Evolutionary conservation across 2,113 vertebrate species (phyloP), one percentile per base, ranked within the genome.

Genomic region (Chlamydotis undulata): DNA sequence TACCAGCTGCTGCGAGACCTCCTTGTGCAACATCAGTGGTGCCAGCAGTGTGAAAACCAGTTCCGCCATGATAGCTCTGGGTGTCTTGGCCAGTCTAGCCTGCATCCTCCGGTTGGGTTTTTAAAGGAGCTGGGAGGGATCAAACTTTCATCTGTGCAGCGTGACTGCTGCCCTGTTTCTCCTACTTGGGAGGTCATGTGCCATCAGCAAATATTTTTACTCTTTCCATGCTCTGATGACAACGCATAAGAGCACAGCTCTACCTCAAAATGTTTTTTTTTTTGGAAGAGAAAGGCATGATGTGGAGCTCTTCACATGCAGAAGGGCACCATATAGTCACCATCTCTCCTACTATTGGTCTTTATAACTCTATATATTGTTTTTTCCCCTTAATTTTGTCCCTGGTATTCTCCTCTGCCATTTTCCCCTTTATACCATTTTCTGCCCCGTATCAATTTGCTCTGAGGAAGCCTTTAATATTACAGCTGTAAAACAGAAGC

Each of bases 1-100:
- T 5, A 93, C 92, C 25, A 94, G 56, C 55, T 97, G 97, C 93
- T 97, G 97, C 0, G 22, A 86, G 47, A 50, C 22, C 5, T 87
- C 73, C 33, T 2, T 95, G 43, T 97, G 97, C 91, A 97, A 97
- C 68, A 12, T 90, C 25, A 97, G 96, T 0, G 96, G 97, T 35
- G 94, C 96, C 76, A 94, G 55, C 92, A 96, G 89, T 0, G 76
- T 96, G 55, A 96, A 90, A 80, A 97, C 85, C 76, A 97, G 93
- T 4, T 76, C 77, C 55, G 31, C 84, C 8, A 4, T 94, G 76
- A 56, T 95, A 86, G 57, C 80, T 57, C 59, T 94, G 82, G 97
- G 93, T 0, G 3, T 84, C 83, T 52, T 97, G 94, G 92, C 96
- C 87, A 96, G 96, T 4, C 90, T 97, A 0, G 7, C 89, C 59